Evolutionary conservation across 1,140 invertebrate genomes (phyloP).

Genomic region (Drosophila funebris): DNA sequence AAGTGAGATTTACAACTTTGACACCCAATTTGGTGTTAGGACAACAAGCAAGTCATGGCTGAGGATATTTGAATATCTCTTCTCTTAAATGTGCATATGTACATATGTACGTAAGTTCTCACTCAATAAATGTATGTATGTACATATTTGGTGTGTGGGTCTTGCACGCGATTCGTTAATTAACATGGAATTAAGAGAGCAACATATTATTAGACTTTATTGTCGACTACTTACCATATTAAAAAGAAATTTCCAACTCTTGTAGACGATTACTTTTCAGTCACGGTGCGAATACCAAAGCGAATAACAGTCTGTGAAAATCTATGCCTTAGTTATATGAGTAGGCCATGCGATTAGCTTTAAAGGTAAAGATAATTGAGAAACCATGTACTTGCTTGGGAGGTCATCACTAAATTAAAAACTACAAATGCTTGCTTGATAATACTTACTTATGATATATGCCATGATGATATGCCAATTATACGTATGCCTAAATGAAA

Average conservation of each 20-base stretch:
- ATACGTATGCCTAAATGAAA: slow-evolving; percentile 8
- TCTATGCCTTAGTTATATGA: slow-evolving; percentile 71
- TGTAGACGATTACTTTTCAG: slow-evolving; percentile 78
- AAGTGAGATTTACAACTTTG: slow-evolving; percentile 29
- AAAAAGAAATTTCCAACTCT: slow-evolving; percentile 53
- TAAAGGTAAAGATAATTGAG: slow-evolving; percentile 47
- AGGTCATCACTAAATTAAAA: slow-evolving; percentile 41
- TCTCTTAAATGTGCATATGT: background rate
- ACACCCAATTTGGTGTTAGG: slow-evolving; percentile 48
- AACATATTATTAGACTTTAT: slow-evolving; percentile 4
- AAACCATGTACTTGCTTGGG: slow-evolving; percentile 70
- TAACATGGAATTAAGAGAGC: slow-evolving; percentile 23
- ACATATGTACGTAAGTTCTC: background rate
- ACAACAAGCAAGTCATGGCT: slow-evolving; percentile 71
- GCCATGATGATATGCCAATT: slow-evolving; percentile 49
- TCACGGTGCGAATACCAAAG: slow-evolving; percentile 80
- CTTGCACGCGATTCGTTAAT: slow-evolving; percentile 57
- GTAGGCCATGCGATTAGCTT: slow-evolving; percentile 50
- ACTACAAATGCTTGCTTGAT: slow-evolving; percentile 52
- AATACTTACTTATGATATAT: slow-evolving; percentile 25
- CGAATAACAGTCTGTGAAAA: slow-evolving; percentile 79
- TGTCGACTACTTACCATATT: slow-evolving; percentile 40
- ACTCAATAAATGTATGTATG: background rate
- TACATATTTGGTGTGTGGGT: slow-evolving; percentile 32
- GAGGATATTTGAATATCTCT: background rate